A percentile compares a stretch with the other conserved stretches of the same genome.
phyloP scores from a whole-genome alignment of 2,113 vertebrate species.

The Ameiurus melas region DNA sequence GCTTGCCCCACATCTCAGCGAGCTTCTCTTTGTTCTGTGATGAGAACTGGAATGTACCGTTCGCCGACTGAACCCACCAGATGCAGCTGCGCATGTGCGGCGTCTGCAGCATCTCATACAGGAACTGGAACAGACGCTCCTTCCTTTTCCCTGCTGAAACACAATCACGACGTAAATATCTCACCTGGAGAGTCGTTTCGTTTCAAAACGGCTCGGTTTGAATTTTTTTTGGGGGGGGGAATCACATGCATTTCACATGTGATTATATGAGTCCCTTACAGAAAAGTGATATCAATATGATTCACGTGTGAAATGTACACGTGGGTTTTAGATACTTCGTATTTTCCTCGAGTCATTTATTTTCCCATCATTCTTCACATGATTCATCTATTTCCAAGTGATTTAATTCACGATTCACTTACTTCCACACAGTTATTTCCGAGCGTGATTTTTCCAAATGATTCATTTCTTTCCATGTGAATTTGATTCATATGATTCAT shows the following conservation, averaged over 20 bases:
- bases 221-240: neutral
- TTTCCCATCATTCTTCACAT: neutral
- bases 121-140: constrained; percentile 79
- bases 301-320: neutral
- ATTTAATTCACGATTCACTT: neutral
- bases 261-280: neutral
- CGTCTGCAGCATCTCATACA: constrained; percentile 80
- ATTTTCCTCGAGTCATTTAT: neutral
- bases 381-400: neutral
- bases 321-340: neutral
- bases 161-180: neutral
- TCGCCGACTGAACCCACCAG: constrained; percentile 77
- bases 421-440: neutral
- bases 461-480: neutral
- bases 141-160: constrained; percentile 72
- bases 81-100: constrained; percentile 79
- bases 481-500: neutral
- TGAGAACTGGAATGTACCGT: constrained; percentile 79
- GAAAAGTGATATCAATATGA: neutral
- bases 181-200: neutral
- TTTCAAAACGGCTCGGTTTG: neutral
- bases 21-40: constrained; percentile 81
- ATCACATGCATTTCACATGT: neutral
- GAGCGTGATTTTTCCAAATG: neutral
- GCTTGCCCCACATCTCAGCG: constrained; percentile 75